Conservation (phyloP, 2,888 invertebrate genomes). For the Drosophila putrida region DNA sequence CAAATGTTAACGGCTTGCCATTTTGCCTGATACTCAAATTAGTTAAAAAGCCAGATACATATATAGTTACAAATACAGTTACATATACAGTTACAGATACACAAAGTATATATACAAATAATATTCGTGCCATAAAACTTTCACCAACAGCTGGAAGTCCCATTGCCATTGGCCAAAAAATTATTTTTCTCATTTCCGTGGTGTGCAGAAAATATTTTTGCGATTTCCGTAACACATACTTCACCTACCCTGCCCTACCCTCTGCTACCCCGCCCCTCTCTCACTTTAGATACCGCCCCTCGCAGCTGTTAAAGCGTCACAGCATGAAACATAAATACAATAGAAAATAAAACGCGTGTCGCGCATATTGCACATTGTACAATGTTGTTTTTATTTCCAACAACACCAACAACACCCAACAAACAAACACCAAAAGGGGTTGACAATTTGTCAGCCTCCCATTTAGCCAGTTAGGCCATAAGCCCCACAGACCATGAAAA, state of each 20-base stretch:
- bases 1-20: conserved; percentile 59
- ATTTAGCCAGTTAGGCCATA: conserved; percentile 76
- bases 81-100: conserved; percentile 21
- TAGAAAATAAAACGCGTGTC: conserved; percentile 78
- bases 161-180: conserved; percentile 35
- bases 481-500: conserved; percentile 64
- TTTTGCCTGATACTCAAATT: conserved; percentile 51
- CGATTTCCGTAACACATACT: conserved; percentile 69
- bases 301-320: conserved; percentile 40
- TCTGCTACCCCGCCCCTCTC: conserved; percentile 3
- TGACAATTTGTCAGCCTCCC: conserved; percentile 80
- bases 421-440: conserved; percentile 27
- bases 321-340: conserved; percentile 79
- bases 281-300: too few species aligned
- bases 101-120: conserved; percentile 46
- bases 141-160: conserved; percentile 32
- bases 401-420: conserved; percentile 21
- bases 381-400: conserved; percentile 70
- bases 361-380: conserved; percentile 76
- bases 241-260: background rate
- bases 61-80: conserved; percentile 23
- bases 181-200: conserved; percentile 82
- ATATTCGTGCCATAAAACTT: conserved; percentile 67
- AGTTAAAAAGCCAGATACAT: conserved; percentile 57
- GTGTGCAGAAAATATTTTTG: conserved; percentile 78